Percentiles rank a stretch among this genome's conserved stretches.
These are phyloP conservation scores for Diorhabda elongata DNA, from an alignment of 1,140 invertebrate genomes.

Conservation along the genomic window DNA sequence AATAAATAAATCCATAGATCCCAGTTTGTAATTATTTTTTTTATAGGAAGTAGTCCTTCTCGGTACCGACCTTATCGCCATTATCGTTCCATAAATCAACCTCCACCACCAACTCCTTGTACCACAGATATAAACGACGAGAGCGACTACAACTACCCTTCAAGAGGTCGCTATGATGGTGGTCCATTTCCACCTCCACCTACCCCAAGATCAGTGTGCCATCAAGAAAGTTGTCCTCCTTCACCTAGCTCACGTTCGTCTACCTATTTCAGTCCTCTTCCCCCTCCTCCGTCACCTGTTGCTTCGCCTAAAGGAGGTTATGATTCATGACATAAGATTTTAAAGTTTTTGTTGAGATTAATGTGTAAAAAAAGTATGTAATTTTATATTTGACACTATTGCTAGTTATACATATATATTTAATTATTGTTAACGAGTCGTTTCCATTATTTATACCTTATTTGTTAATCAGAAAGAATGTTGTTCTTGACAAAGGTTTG, in stretches of 20 bases:
- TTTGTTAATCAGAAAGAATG: no score
- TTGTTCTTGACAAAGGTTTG: no score
- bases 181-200: conserved; percentile 79
- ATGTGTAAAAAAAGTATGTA: conserved; percentile 1
- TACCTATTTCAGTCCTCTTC: conserved; percentile 69
- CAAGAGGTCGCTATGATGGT: conserved; percentile 55
- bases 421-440: background rate
- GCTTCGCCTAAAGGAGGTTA: conserved; percentile 52
- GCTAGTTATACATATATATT: background rate
- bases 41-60: conserved; percentile 46
- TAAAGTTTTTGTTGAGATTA: background rate
- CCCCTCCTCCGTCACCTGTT: conserved; percentile 68
- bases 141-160: conserved; percentile 68
- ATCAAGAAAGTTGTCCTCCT: conserved; percentile 69
- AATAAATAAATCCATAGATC: background rate
- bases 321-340: conserved; percentile 32
- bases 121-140: conserved; percentile 92
- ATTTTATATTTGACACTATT: background rate
- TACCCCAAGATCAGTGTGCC: conserved; percentile 73
- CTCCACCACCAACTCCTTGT: conserved; percentile 89
- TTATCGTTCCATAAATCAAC: conserved; percentile 75
- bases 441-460: background rate
- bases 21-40: background rate
- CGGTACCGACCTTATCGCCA: conserved; percentile 66
- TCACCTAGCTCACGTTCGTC: conserved; percentile 73